These are phyloP conservation scores for Epinotia bilunana DNA, from an alignment of 2,888 invertebrate genomes.

Conservation along the genomic window DNA sequence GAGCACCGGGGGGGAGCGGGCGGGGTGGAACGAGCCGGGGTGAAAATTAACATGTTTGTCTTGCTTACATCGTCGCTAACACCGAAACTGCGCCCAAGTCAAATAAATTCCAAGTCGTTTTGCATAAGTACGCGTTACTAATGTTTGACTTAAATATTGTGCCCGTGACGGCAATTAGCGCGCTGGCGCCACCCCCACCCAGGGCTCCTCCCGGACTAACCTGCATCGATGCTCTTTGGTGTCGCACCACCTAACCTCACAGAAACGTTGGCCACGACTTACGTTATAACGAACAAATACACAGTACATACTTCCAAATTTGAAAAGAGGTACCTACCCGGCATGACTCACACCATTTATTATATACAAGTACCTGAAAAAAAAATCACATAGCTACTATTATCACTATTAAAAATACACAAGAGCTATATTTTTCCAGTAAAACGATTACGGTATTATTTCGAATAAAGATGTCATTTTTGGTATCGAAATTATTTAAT, in stretches of 20 bases:
- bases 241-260: neutral
- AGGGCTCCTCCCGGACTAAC: neutral
- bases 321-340: neutral
- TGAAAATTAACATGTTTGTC: conserved; percentile 83
- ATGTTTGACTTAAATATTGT: conserved; percentile 75
- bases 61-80: conserved; percentile 81
- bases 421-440: conserved; percentile 46
- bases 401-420: conserved; percentile 36
- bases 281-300: neutral
- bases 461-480: conserved; percentile 44
- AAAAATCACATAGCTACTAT: too few species aligned
- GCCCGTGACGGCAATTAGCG: conserved; percentile 67
- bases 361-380: too few species aligned
- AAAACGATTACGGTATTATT: conserved; percentile 45
- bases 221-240: neutral
- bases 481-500: conserved; percentile 55
- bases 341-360: neutral
- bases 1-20: conserved; percentile 46
- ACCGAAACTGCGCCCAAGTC: conserved; percentile 81
- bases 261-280: conserved; percentile 40
- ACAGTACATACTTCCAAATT: neutral
- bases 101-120: conserved; percentile 81
- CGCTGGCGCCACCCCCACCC: conserved; percentile 63
- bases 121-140: conserved; percentile 75
- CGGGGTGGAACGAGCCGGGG: conserved; percentile 53